Evolutionary conservation across 2,888 invertebrate species (phyloP).

Genomic region (Ceratothoa steindachneri): DNA sequence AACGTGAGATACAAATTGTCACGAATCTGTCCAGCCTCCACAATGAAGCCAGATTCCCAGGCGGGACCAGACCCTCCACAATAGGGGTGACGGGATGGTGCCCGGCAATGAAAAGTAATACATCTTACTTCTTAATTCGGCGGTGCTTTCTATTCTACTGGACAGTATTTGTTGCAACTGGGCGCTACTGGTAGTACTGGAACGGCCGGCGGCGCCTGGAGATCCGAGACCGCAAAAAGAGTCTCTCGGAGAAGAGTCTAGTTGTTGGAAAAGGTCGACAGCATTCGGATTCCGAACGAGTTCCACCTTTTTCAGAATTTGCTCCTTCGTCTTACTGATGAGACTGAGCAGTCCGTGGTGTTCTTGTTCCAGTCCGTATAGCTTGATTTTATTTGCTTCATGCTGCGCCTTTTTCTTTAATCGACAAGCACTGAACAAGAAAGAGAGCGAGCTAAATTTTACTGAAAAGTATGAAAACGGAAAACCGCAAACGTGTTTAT

Average conservation of each 20-base stretch:
- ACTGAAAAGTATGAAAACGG: too few relatives aligned
- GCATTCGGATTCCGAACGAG: not conserved
- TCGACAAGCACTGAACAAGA: constrained; percentile 71
- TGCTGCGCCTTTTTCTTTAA: constrained; percentile 98
- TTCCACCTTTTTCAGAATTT: constrained; percentile 29
- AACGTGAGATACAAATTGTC: too few relatives aligned
- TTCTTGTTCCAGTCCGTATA: constrained; percentile 87
- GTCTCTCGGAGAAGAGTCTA: not conserved
- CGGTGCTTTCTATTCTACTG: constrained; percentile 21
- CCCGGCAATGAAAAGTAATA: too few relatives aligned
- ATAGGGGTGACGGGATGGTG: too few relatives aligned
- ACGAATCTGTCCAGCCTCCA: too few relatives aligned
- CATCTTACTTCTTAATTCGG: too few relatives aligned
- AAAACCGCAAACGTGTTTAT: too few relatives aligned
- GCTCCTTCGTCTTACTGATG: constrained; percentile 14
- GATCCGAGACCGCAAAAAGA: not conserved
- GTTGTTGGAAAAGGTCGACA: not conserved
- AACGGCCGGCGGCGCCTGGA: not conserved
- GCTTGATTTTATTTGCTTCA: constrained; percentile 94
- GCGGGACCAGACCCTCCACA: too few relatives aligned
- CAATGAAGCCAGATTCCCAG: too few relatives aligned
- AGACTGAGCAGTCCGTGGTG: constrained; percentile 59
- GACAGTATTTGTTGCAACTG: constrained; percentile 8
- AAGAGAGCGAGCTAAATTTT: too few relatives aligned
- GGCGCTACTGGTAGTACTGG: not conserved